These are phyloP conservation scores for Acheta domesticus DNA, from an alignment of 2,888 invertebrate species.

Conservation along the genomic window DNA sequence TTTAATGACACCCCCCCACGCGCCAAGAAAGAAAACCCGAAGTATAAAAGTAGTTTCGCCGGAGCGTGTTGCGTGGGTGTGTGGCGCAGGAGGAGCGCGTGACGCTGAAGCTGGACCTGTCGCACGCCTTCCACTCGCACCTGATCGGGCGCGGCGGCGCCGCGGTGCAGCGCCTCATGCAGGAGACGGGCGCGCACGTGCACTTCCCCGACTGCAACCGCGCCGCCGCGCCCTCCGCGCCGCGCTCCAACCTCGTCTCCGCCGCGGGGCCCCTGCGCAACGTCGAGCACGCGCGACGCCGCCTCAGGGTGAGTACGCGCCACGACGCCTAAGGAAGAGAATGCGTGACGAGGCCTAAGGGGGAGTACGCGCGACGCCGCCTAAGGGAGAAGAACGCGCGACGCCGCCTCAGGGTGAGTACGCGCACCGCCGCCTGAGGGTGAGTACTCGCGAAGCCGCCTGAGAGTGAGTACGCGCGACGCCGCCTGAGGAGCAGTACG, in stretches of 20 bases:
- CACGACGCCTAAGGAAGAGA: too few relatives aligned
- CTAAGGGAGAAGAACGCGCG: not conserved
- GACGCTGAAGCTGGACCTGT: not conserved
- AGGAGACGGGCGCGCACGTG: not conserved
- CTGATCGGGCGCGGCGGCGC: not conserved
- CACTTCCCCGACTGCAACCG: slow-evolving; percentile 3
- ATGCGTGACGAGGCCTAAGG: not conserved
- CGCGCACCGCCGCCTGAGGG: not conserved
- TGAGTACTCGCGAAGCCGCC: not conserved
- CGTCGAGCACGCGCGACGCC: not conserved
- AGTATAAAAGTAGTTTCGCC: too few relatives aligned
- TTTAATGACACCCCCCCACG: too few relatives aligned
- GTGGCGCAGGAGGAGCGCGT: not conserved
- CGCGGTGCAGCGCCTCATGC: not conserved
- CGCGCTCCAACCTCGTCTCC: not conserved
- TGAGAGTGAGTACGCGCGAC: not conserved
- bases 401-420: not conserved
- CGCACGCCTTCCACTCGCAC: slow-evolving; percentile 6
- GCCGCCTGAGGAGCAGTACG: too few relatives aligned
- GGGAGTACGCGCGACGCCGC: not conserved
- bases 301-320: not conserved
- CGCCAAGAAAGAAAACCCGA: too few relatives aligned
- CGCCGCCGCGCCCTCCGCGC: not conserved
- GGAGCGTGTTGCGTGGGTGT: not conserved
- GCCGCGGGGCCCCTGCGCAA: not conserved